Percentiles rank a stretch among this genome's conserved stretches.
These are phyloP conservation scores for Lithophane socia DNA, from an alignment of 2,888 invertebrate genomes.

Conservation along the genomic window DNA sequence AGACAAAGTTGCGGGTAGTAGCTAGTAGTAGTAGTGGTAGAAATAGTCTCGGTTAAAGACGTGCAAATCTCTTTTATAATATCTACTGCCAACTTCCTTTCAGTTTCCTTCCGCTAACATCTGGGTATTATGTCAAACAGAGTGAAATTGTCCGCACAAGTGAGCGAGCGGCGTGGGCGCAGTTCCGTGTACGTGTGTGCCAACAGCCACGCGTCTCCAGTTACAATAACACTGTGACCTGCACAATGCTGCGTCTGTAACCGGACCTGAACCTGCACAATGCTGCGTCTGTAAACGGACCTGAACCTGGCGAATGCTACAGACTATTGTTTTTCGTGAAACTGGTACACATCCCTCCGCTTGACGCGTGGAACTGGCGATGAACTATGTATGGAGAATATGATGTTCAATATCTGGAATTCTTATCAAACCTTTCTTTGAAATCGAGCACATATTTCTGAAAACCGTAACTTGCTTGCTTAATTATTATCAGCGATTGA, in stretches of 20 bases:
- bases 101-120: neutral
- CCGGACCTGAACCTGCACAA: slow-evolving; percentile 34
- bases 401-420: neutral
- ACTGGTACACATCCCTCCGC: slow-evolving; percentile 42
- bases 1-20: neutral
- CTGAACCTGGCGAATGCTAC: slow-evolving; percentile 19
- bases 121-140: neutral
- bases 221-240: slow-evolving; percentile 55
- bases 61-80: neutral
- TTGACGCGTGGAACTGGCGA: neutral
- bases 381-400: neutral
- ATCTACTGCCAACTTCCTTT: neutral
- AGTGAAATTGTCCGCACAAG: neutral
- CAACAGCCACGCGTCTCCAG: slow-evolving; percentile 45
- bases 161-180: slow-evolving; percentile 3
- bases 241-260: slow-evolving; percentile 53
- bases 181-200: slow-evolving; percentile 48
- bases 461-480: neutral
- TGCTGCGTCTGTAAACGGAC: slow-evolving; percentile 38
- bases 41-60: neutral
- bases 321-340: slow-evolving; percentile 53
- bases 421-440: neutral
- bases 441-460: neutral
- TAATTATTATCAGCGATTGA: neutral
- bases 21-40: neutral